phyloP scores from a whole-genome alignment of 1,140 invertebrate species.

The Heliothis subflexa region DNA sequence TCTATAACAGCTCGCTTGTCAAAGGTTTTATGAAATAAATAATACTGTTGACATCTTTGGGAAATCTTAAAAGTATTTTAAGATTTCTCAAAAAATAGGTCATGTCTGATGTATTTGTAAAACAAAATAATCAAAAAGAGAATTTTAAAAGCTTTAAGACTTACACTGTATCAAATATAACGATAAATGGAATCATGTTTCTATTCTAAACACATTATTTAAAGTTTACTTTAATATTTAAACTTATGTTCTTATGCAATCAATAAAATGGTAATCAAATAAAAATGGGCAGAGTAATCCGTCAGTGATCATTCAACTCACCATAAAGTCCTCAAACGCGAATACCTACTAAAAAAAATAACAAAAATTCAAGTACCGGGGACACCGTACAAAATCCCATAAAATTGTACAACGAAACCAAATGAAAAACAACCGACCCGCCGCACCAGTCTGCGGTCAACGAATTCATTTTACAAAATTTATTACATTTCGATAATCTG shows the following conservation, averaged over 20 bases:
- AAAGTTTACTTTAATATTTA: too few relatives aligned
- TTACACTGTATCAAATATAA: too few relatives aligned
- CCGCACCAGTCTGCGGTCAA: slow-evolving; percentile 65
- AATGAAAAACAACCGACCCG: slow-evolving; percentile 64
- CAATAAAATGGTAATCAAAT: too few relatives aligned
- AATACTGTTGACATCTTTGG: not conserved
- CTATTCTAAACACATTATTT: too few relatives aligned
- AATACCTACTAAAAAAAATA: not conserved
- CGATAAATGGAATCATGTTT: too few relatives aligned
- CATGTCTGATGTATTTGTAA: too few relatives aligned
- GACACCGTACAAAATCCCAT: not conserved
- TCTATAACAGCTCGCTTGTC: slow-evolving; percentile 2
- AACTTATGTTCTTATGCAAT: too few relatives aligned
- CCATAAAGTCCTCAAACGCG: not conserved
- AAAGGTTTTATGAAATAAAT: slow-evolving; percentile 8
- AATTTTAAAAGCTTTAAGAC: too few relatives aligned
- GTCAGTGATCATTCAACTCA: too few relatives aligned
- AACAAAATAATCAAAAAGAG: too few relatives aligned
- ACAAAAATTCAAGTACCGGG: not conserved
- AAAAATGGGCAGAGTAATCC: too few relatives aligned
- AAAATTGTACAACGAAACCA: slow-evolving; percentile 29
- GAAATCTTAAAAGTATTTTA: not conserved
- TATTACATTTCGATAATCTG: slow-evolving; percentile 72
- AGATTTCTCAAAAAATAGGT: not conserved
- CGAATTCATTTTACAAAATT: slow-evolving; percentile 70